Percentiles rank a stretch among this genome's conserved stretches.
Evolutionary conservation across 2,888 invertebrate genomes (phyloP).

Genomic region (Scrobipalpa atriplicella): DNA sequence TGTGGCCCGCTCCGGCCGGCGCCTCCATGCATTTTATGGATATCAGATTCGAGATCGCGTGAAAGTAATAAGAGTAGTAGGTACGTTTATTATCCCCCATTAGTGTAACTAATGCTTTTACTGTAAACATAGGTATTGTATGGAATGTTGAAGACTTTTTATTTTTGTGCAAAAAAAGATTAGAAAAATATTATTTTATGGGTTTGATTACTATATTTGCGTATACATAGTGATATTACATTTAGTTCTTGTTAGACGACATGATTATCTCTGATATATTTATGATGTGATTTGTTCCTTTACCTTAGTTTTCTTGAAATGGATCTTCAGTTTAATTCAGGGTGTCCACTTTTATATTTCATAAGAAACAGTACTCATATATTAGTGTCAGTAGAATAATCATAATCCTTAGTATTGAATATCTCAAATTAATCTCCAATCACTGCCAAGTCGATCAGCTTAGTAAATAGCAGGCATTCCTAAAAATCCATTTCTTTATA

Average conservation of each 20-base stretch:
- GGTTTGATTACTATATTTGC: slow-evolving; percentile 59
- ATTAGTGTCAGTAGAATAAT: slow-evolving; percentile 37
- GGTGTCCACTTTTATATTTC: slow-evolving; percentile 22
- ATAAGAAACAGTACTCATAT: slow-evolving; percentile 45
- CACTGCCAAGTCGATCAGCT: slow-evolving; percentile 72
- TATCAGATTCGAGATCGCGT: slow-evolving; percentile 46
- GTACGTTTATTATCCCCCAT: slow-evolving; percentile 52
- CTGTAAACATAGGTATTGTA: slow-evolving; percentile 55
- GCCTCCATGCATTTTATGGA: slow-evolving; percentile 54
- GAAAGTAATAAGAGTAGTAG: slow-evolving; percentile 55
- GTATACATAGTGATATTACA: slow-evolving; percentile 73
- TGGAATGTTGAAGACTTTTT: slow-evolving; percentile 67
- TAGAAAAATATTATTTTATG: slow-evolving; percentile 61
- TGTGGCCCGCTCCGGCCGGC: slow-evolving; percentile 2
- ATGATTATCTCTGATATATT: slow-evolving; percentile 59
- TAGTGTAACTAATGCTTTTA: slow-evolving; percentile 69
- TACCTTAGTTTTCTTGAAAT: slow-evolving; percentile 57
- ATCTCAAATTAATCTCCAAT: slow-evolving; percentile 43
- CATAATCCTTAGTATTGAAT: slow-evolving; percentile 33
- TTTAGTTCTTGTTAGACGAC: slow-evolving; percentile 65
- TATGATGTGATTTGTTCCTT: slow-evolving; percentile 73
- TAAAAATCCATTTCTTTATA: slow-evolving; percentile 67
- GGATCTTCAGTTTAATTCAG: slow-evolving; percentile 50
- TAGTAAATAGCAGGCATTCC: slow-evolving; percentile 63
- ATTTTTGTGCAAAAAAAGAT: slow-evolving; percentile 64